Evolutionary conservation across 2,888 invertebrate genomes (phyloP), one percentile per base, ranked within the genome.

Genomic region (Peribatodes rhomboidaria): DNA sequence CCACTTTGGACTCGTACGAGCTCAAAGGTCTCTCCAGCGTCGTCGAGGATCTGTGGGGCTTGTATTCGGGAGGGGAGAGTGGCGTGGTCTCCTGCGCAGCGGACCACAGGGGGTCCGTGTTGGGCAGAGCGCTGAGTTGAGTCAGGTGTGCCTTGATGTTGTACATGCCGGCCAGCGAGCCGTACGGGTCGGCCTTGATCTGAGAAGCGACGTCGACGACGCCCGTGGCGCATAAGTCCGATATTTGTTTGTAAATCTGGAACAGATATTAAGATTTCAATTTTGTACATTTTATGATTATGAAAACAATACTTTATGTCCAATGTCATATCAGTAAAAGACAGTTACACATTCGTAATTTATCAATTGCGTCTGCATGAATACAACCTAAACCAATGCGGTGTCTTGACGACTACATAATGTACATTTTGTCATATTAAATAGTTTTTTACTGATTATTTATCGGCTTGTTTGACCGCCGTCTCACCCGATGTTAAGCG

Each of bases 141-240:
- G 80, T 82, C 8, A 86, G 72, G 64, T 92, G 93, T 4, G 82
- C 85, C 71, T 94, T 87, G 62, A 96, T 95, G 82, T 95, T 95
- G 84, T 93, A 95, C 77, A 95, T 94, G 56, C 95, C 95, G 2
- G 94, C 95, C 16, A 94, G 75, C 20, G 94, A 83, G 0, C 95
- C 95, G 74, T 94, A 94, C 0, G 94, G 94, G 61, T 95, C 94
- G 0, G 89, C 87, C 56, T 90, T 90, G 37, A 95, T 86, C 67
- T 93, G 89, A 2, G 90, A 84, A 22, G 91, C 87, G 8, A 95
- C 87, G 47, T 92, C 92, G 33, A 86, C 80, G 0, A 89, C 72
- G 1, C 90, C 80, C 44, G 90, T 83, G 9, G 92, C 83, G 67
- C 91, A 82, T 1, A 94, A 73, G 58, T 91, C 91, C 0, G 94